These are phyloP conservation scores for Rousettus madagascariensis DNA, from an alignment of 2,797 vertebrate genomes.

Conservation along the genomic window DNA sequence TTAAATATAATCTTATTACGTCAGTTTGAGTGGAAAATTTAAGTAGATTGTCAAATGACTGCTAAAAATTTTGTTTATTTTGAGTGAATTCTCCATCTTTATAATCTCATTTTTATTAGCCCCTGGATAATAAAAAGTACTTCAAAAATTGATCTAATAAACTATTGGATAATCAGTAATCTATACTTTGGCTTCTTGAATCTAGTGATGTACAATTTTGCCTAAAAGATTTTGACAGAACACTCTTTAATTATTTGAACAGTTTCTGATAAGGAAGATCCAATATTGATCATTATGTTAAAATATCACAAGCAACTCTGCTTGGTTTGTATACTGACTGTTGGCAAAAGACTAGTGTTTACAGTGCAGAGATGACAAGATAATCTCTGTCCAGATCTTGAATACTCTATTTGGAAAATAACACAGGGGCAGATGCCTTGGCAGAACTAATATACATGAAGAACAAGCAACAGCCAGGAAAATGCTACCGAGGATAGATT, in stretches of 20 bases:
- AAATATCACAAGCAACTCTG: not conserved
- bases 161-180: not conserved
- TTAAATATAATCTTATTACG: not conserved
- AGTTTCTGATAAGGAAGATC: not conserved
- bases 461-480: not conserved
- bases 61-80: not conserved
- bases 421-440: not conserved
- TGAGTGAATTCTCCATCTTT: not conserved
- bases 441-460: not conserved
- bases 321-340: not conserved
- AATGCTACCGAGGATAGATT: not conserved
- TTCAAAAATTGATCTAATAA: not conserved
- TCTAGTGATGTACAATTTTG: not conserved
- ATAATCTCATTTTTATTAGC: not conserved
- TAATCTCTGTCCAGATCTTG: not conserved
- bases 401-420: constrained; percentile 34
- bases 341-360: not conserved
- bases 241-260: not conserved
- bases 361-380: not conserved
- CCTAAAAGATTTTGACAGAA: not conserved
- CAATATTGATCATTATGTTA: not conserved
- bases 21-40: constrained; percentile 21
- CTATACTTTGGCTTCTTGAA: not conserved
- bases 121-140: not conserved
- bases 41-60: not conserved